These are phyloP conservation scores for Pteropus rufus DNA, from an alignment of 2,797 vertebrate genomes.

Conservation along the genomic window DNA sequence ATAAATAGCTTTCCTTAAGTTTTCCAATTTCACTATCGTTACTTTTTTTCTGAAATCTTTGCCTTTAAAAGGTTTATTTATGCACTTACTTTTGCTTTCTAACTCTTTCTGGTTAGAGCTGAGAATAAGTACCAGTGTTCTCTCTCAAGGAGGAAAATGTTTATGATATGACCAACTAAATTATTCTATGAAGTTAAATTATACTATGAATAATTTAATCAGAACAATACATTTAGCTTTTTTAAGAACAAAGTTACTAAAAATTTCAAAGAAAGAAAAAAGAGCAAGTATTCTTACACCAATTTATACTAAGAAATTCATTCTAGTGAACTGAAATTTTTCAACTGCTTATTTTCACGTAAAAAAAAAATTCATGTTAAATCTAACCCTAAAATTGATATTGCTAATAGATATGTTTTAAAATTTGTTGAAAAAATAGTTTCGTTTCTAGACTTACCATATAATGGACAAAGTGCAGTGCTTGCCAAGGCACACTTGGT, in stretches of 20 bases:
- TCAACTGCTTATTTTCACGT: not conserved
- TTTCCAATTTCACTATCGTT: slow-evolving; percentile 79
- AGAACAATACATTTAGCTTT: not conserved
- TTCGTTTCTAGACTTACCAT: not conserved
- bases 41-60: slow-evolving; percentile 69
- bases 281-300: not conserved
- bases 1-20: slow-evolving; percentile 80
- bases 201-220: not conserved
- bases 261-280: not conserved
- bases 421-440: not conserved
- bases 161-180: not conserved
- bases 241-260: not conserved
- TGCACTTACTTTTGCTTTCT: slow-evolving; percentile 56
- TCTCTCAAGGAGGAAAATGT: not conserved
- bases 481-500: not conserved
- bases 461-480: not conserved
- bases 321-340: not conserved
- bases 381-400: not conserved
- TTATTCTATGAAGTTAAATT: slow-evolving; percentile 39
- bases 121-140: not conserved
- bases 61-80: slow-evolving; percentile 74
- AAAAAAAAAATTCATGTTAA: not conserved
- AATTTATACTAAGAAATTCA: not conserved
- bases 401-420: not conserved
- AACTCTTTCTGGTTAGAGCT: not conserved